These are phyloP conservation scores for Betta splendens DNA, from an alignment of 2,797 vertebrate species.

Conservation along the genomic window DNA sequence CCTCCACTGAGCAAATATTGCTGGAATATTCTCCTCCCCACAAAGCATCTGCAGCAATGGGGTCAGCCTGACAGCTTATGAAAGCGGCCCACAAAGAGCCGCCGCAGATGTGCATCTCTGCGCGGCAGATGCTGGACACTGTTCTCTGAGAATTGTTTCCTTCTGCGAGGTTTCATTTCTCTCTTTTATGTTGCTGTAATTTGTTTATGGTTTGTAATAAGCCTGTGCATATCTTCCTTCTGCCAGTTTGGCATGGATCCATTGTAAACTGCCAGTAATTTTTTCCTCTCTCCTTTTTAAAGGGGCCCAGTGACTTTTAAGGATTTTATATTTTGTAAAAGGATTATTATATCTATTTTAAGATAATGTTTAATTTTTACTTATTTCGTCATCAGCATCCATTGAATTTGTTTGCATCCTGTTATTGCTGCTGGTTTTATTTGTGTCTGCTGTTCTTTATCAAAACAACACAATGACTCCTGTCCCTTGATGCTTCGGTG, in stretches of 20 bases:
- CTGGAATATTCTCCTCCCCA: slow-evolving; percentile 47
- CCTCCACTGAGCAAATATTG: slow-evolving; percentile 62
- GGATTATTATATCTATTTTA: slow-evolving; percentile 29
- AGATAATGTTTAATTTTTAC: no score
- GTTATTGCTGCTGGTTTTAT: neutral
- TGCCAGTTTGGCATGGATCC: slow-evolving; percentile 68
- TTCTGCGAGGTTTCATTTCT: slow-evolving; percentile 66
- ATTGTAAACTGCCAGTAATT: slow-evolving; percentile 52
- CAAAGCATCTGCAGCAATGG: slow-evolving; percentile 31
- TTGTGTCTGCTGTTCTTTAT: neutral
- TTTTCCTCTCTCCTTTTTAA: slow-evolving; percentile 39
- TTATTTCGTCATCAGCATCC: no score
- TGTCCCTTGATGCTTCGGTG: no score
- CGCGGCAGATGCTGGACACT: slow-evolving; percentile 63
- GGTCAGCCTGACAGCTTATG: slow-evolving; percentile 55
- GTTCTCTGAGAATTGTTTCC: slow-evolving; percentile 63
- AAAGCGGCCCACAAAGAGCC: slow-evolving; percentile 37
- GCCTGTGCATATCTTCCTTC: slow-evolving; percentile 63
- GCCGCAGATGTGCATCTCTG: slow-evolving; percentile 64
- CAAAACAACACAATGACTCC: no score
- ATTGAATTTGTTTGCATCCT: neutral
- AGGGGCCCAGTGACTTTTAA: slow-evolving; percentile 57
- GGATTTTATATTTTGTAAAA: slow-evolving; percentile 41
- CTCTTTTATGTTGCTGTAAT: slow-evolving; percentile 66
- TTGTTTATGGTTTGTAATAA: slow-evolving; percentile 75